Percentiles rank a stretch among this genome's conserved stretches.
phyloP scores from a whole-genome alignment of 2,888 invertebrate genomes.

The Meteorus cinctellus region DNA sequence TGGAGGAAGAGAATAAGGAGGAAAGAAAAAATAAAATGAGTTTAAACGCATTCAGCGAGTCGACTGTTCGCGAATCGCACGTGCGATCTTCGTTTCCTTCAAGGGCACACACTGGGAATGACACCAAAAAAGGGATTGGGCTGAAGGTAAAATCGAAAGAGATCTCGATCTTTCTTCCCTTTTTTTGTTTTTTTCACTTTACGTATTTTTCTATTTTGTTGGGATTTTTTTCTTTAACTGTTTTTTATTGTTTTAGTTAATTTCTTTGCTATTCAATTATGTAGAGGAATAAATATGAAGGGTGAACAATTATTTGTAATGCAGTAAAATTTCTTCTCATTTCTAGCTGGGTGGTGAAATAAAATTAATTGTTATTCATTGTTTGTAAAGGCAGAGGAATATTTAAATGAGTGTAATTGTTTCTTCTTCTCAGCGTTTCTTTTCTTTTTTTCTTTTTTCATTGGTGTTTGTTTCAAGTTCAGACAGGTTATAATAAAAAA shows the following conservation, averaged over 20 bases:
- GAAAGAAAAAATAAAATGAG: background rate
- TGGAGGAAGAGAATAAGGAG: background rate
- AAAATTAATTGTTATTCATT: background rate
- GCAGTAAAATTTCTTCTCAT: no score
- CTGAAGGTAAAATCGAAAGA: slow-evolving; percentile 44
- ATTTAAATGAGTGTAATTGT: background rate
- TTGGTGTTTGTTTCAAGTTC: background rate
- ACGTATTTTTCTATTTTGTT: background rate
- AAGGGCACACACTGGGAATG: slow-evolving; percentile 22
- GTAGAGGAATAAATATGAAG: no score
- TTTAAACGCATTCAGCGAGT: background rate
- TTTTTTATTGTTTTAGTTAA: background rate
- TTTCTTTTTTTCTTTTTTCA: no score
- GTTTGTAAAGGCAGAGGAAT: background rate
- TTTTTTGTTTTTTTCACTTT: background rate
- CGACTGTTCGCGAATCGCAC: slow-evolving; percentile 45
- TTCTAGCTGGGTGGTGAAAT: background rate
- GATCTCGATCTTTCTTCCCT: background rate
- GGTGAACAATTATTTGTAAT: no score
- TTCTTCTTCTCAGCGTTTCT: background rate
- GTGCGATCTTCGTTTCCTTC: slow-evolving; percentile 49
- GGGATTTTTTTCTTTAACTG: background rate
- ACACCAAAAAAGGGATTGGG: slow-evolving; percentile 49
- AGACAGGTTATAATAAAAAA: background rate
- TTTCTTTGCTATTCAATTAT: background rate